Percentiles rank a stretch among this genome's conserved stretches.
Conservation (phyloP, 2,797 vertebrate species). For the Euphonia xanthogaster region DNA sequence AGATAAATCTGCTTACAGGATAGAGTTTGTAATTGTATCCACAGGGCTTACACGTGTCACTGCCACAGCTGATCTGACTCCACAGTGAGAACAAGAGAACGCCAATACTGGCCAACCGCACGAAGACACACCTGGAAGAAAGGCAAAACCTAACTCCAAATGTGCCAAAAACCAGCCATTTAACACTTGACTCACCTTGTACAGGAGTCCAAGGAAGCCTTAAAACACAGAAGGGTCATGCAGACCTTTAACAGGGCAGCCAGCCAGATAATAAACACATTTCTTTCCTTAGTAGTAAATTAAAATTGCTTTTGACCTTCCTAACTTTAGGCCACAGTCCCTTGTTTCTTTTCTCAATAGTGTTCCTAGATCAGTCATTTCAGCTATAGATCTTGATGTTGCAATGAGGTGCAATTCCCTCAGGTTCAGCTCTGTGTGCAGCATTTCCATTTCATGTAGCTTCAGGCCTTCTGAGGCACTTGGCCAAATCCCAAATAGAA, state of each 20-base stretch:
- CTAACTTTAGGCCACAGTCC: neutral
- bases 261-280: neutral
- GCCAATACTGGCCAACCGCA: constrained; percentile 90
- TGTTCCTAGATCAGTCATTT: neutral
- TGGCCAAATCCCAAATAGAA: neutral
- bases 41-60: constrained; percentile 75
- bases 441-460: neutral
- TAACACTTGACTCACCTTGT: neutral
- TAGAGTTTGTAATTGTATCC: constrained; percentile 90
- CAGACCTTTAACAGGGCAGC: neutral
- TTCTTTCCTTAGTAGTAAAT: neutral
- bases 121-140: constrained; percentile 88
- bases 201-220: neutral
- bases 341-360: neutral
- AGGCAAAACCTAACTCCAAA: neutral
- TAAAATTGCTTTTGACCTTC: neutral
- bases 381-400: neutral
- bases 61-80: constrained; percentile 84
- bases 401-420: neutral
- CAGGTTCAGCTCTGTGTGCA: neutral
- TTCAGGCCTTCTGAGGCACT: neutral
- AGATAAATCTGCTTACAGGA: constrained; percentile 79
- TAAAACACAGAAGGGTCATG: neutral
- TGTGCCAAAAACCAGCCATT: neutral
- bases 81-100: constrained; percentile 91